Evolutionary conservation across 2,888 invertebrate species (phyloP), one percentile per base, ranked within the genome.

Genomic region (Morpho achilles): DNA sequence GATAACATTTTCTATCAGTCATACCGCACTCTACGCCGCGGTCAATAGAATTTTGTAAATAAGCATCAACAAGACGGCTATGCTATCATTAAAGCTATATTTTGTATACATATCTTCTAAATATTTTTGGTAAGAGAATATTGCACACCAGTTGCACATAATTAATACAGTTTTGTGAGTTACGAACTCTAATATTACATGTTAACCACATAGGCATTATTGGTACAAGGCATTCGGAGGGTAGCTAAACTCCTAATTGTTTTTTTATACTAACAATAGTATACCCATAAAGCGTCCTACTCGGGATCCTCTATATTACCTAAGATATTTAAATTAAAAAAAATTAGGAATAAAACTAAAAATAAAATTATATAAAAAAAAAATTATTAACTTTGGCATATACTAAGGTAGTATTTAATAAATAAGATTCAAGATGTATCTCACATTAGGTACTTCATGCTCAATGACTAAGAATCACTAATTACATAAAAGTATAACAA

Each of bases 31-130:
- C 86, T 85, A 87, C 79, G 75, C 68, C 72, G 87, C 88, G 87
- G 86, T 77, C 74, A 84, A 82, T 88, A 88, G 82, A 87, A 77
- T 88, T 86, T 87, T 84, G 84, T 86, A 87, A 87, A 88, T 87
- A 89, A 89, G 87, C 89, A 79, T 87, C 80, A 89, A 89, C 89
- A 87, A 87, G 87, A 88, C 87, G 82, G 80, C 89, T 88, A 88
- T 83, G 69, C 87, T 87, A 87, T 80, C 72, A 77, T 89, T 88
- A 88, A 86, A 87, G 86, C 87, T 89, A 88, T 82, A 88, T 67
- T 87, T 87, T 89, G 89, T 89, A 88, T 89, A 89, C 82, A 85
- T 87, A 87, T 82, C 79, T 80, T 86, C 87, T 87, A 87, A 87
- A 87, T 71, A 80, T 75, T 78, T 62, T 87, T 82, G 79, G 81